Conservation (phyloP, 2,888 invertebrate genomes). For the Sympetrum striolatum region DNA sequence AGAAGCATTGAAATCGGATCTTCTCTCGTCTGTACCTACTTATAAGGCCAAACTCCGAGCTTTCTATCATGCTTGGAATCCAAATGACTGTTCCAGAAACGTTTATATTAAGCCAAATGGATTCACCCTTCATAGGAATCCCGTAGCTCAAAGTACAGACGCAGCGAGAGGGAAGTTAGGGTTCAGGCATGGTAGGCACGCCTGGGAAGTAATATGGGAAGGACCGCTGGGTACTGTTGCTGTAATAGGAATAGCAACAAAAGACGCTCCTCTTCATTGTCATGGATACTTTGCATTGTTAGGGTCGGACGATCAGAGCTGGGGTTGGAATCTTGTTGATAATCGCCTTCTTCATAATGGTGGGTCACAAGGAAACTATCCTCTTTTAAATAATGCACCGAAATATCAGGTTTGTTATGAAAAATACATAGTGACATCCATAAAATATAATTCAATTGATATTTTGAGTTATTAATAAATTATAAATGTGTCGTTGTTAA, state of each 20-base stretch:
- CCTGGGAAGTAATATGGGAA: conserved; percentile 99
- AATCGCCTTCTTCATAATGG: conserved; percentile 97
- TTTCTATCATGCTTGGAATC: conserved; percentile 96
- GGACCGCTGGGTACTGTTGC: conserved; percentile 98
- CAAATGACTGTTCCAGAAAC: conserved; percentile 95
- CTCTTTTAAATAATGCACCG: conserved; percentile 92
- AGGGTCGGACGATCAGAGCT: conserved; percentile 95
- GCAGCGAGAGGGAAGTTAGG: conserved; percentile 90
- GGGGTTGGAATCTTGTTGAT: conserved; percentile 99
- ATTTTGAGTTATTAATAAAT: background rate
- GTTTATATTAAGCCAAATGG: conserved; percentile 96
- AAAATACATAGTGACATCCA: background rate
- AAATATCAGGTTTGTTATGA: conserved; percentile 83
- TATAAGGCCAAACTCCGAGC: conserved; percentile 94
- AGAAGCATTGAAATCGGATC: conserved; percentile 87
- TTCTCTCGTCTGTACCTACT: conserved; percentile 85
- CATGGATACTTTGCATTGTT: conserved; percentile 94
- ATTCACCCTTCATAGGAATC: conserved; percentile 96
- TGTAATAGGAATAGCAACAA: conserved; percentile 93
- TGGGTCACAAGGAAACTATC: conserved; percentile 92
- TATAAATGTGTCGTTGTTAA: conserved; percentile 40
- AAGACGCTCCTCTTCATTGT: conserved; percentile 91
- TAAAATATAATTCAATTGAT: background rate
- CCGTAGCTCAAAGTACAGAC: conserved; percentile 98
- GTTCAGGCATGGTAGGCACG: conserved; percentile 89